Conservation (phyloP, 2,113 vertebrate species). For the Microtus oregoni region DNA sequence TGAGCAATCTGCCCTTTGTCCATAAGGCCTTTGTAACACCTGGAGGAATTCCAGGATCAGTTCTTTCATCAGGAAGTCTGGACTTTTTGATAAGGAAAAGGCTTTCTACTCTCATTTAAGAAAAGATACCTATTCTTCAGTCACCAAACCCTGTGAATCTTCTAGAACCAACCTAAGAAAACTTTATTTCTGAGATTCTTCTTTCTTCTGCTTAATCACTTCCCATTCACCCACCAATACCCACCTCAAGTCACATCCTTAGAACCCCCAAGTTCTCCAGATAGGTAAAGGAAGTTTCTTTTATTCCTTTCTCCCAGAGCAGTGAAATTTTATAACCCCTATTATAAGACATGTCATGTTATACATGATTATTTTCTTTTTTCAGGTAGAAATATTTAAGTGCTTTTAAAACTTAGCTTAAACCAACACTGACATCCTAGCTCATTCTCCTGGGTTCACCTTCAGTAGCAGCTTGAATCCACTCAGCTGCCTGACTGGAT, state of each 20-base stretch:
- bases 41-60: background rate
- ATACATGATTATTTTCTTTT: background rate
- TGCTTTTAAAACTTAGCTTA: background rate
- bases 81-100: background rate
- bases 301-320: background rate
- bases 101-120: background rate
- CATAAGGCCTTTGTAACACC: constrained; percentile 1
- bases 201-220: constrained; percentile 12
- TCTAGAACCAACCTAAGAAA: background rate
- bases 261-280: background rate
- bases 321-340: background rate
- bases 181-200: background rate
- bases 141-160: background rate
- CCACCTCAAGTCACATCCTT: background rate
- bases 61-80: constrained; percentile 34
- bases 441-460: background rate
- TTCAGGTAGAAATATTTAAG: background rate
- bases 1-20: background rate
- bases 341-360: background rate
- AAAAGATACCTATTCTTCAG: background rate
- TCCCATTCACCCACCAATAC: background rate
- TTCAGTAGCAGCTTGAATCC: background rate
- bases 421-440: constrained; percentile 11
- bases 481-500: background rate
- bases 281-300: constrained; percentile 1